phyloP scores from a whole-genome alignment of 2,113 vertebrate species.

The Gobius niger region DNA sequence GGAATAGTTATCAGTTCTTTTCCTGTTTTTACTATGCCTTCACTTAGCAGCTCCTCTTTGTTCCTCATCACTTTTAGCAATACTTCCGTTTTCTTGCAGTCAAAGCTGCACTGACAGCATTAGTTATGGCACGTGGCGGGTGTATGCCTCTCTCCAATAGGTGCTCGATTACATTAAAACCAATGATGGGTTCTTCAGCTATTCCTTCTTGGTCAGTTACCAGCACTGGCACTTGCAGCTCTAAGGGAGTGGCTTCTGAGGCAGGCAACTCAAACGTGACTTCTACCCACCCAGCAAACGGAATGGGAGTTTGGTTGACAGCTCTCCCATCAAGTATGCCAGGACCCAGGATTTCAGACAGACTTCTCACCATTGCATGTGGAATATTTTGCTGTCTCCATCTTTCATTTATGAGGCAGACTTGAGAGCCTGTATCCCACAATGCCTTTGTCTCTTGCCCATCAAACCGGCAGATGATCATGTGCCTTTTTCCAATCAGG shows the following conservation, averaged over 20 bases:
- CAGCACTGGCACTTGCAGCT: slow-evolving; percentile 20
- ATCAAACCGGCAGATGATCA: slow-evolving; percentile 9
- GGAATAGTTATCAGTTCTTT: neutral
- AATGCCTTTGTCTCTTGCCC: slow-evolving; percentile 12
- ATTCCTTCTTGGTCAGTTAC: slow-evolving; percentile 9
- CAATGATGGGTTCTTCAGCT: slow-evolving; percentile 35
- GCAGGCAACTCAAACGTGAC: slow-evolving; percentile 16
- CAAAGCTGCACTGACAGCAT: slow-evolving; percentile 22
- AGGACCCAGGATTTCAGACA: slow-evolving; percentile 8
- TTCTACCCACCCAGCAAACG: slow-evolving; percentile 9
- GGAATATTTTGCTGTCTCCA: slow-evolving; percentile 11
- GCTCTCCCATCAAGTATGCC: neutral
- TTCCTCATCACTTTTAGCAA: slow-evolving; percentile 18
- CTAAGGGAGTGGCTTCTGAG: neutral
- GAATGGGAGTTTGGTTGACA: slow-evolving; percentile 10
- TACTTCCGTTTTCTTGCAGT: slow-evolving; percentile 31
- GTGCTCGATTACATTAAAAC: slow-evolving; percentile 36
- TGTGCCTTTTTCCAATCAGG: slow-evolving; percentile 17
- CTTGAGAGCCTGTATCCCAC: slow-evolving; percentile 12
- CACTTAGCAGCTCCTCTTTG: neutral
- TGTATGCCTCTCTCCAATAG: neutral
- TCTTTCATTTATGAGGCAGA: slow-evolving; percentile 12
- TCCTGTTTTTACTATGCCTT: neutral
- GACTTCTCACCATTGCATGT: neutral
- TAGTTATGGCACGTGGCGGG: neutral